These are phyloP conservation scores for Hemibagrus wyckioides DNA, from an alignment of 2,113 vertebrate genomes.

Conservation along the genomic window DNA sequence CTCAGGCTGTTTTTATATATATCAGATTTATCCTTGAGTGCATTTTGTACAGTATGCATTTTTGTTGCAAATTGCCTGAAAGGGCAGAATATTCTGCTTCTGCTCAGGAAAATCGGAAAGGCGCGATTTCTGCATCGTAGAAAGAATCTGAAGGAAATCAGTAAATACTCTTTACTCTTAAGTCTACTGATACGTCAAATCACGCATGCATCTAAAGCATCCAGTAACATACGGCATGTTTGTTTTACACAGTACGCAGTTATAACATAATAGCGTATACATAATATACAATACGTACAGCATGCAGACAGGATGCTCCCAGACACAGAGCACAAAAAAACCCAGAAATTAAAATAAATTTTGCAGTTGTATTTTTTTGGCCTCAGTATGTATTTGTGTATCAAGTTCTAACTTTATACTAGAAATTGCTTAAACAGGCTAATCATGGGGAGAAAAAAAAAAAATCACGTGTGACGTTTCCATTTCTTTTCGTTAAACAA, in stretches of 20 bases:
- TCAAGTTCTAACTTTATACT: background rate
- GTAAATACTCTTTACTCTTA: too few species aligned
- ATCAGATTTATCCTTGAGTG: background rate
- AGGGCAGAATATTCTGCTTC: background rate
- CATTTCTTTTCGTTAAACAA: background rate
- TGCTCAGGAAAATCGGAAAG: too few species aligned
- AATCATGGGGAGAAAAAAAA: background rate
- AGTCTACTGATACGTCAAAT: too few species aligned
- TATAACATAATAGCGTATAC: background rate
- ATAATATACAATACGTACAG: too few species aligned
- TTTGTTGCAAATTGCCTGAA: background rate
- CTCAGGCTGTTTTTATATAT: background rate
- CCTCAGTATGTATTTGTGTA: background rate
- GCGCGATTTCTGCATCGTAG: background rate
- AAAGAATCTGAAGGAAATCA: background rate
- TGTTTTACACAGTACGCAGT: background rate
- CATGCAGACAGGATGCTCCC: background rate
- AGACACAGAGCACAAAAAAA: background rate
- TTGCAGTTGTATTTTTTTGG: background rate
- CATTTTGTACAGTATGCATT: background rate
- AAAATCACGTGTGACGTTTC: too few species aligned
- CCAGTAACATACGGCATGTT: background rate
- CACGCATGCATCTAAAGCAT: background rate
- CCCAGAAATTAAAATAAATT: background rate
- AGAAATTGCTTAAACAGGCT: background rate